These are phyloP conservation scores for Cantharis lateralis DNA, from an alignment of 2,888 invertebrate genomes.

Conservation along the genomic window DNA sequence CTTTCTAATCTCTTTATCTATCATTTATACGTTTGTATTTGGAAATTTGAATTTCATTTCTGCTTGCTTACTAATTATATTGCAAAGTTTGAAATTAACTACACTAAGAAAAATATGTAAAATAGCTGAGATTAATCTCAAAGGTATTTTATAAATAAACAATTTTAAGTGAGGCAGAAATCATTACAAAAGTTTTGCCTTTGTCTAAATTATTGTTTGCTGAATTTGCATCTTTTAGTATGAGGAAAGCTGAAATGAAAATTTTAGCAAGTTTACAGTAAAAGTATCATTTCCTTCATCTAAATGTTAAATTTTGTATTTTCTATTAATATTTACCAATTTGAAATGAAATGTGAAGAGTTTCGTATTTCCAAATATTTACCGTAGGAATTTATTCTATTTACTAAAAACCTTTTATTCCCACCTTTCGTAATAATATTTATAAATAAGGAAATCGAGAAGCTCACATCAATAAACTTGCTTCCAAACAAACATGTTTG, in stretches of 20 bases:
- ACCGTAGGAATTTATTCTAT: not conserved
- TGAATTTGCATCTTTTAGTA: not conserved
- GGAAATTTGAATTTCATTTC: conserved; percentile 23
- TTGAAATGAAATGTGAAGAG: not conserved
- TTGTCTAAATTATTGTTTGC: not conserved
- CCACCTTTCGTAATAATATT: not conserved
- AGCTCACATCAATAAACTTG: not conserved
- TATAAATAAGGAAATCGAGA: not conserved
- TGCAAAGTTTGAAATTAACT: conserved; percentile 5
- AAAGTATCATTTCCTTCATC: not conserved
- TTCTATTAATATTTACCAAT: not conserved
- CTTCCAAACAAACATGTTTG: not conserved
- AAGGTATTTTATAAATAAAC: not conserved
- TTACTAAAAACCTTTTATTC: not conserved
- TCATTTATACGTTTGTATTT: conserved; percentile 29
- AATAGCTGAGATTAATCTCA: conserved; percentile 5
- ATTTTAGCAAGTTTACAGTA: not conserved
- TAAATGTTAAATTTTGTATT: not conserved
- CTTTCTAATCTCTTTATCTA: conserved; percentile 32
- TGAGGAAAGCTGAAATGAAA: not conserved
- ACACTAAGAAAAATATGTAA: conserved; percentile 10
- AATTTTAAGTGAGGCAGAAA: not conserved
- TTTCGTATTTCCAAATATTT: not conserved
- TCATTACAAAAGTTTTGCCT: not conserved
- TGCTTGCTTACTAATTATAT: conserved; percentile 24